phyloP scores from a whole-genome alignment of 2,888 invertebrate species.

The Diaperis boleti region DNA sequence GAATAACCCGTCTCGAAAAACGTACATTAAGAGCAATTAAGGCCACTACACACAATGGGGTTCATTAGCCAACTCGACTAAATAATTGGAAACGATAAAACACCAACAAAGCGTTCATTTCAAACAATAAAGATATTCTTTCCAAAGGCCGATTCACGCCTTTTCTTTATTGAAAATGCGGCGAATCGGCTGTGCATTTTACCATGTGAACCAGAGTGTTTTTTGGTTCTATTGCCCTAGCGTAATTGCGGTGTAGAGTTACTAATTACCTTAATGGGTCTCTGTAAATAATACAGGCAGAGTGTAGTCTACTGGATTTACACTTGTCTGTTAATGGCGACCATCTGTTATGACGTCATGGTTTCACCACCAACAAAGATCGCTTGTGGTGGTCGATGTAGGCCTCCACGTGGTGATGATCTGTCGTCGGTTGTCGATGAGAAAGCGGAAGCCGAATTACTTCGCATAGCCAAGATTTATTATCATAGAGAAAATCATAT shows the following conservation, averaged over 20 bases:
- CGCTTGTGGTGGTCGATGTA: slow-evolving; percentile 47
- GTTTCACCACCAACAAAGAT: slow-evolving; percentile 43
- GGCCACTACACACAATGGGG: slow-evolving; percentile 31
- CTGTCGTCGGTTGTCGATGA: background rate
- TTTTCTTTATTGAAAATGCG: background rate
- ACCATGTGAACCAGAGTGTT: slow-evolving; percentile 3
- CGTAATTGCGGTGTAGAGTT: slow-evolving; percentile 59
- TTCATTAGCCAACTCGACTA: slow-evolving; percentile 32
- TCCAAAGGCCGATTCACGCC: slow-evolving; percentile 20
- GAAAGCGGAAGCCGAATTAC: background rate
- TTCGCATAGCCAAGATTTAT: too few relatives aligned
- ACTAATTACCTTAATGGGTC: slow-evolving; percentile 62
- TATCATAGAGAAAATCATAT: too few relatives aligned
- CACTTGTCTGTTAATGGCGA: slow-evolving; percentile 49
- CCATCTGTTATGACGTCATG: slow-evolving; percentile 46
- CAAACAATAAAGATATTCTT: slow-evolving; percentile 27
- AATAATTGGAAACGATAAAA: slow-evolving; percentile 40
- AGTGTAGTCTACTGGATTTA: slow-evolving; percentile 44
- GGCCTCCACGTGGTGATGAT: slow-evolving; percentile 3
- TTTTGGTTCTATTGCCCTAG: slow-evolving; percentile 46
- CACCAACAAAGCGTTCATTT: slow-evolving; percentile 27
- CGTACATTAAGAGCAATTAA: slow-evolving; percentile 38
- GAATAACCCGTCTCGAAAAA: slow-evolving; percentile 25
- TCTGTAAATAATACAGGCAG: slow-evolving; percentile 55
- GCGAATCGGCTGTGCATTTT: slow-evolving; percentile 9